Conservation (phyloP, 2,113 vertebrate genomes). For the Caranx ignobilis region DNA sequence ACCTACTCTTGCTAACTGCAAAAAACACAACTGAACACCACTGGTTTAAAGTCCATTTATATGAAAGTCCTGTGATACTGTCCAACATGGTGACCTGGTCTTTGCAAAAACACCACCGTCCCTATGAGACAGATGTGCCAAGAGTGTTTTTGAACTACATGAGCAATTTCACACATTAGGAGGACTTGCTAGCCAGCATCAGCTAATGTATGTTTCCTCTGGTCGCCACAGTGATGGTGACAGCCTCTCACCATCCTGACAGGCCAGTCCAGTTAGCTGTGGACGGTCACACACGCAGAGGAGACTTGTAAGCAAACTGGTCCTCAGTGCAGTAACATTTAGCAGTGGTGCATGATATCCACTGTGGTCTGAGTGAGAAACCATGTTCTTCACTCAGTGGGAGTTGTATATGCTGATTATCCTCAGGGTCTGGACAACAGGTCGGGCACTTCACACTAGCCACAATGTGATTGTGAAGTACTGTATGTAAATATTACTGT, state of each 20-base stretch:
- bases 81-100: not conserved
- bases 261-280: slow-evolving; percentile 67
- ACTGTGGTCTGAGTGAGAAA: slow-evolving; percentile 70
- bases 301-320: slow-evolving; percentile 81
- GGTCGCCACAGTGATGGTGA: slow-evolving; percentile 67
- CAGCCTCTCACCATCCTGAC: slow-evolving; percentile 80
- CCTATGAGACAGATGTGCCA: slow-evolving; percentile 31
- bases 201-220: slow-evolving; percentile 76
- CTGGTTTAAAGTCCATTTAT: no score
- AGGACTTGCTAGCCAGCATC: slow-evolving; percentile 70
- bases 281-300: slow-evolving; percentile 70
- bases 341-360: slow-evolving; percentile 73
- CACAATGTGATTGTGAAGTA: no score
- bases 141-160: slow-evolving; percentile 68
- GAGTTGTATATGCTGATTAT: slow-evolving; percentile 28
- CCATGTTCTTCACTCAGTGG: slow-evolving; percentile 49
- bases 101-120: slow-evolving; percentile 2
- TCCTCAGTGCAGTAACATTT: slow-evolving; percentile 69
- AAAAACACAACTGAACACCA: no score
- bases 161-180: slow-evolving; percentile 81
- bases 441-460: no score
- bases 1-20: no score
- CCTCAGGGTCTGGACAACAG: not conserved
- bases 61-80: not conserved
- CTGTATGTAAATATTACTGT: no score